These are phyloP conservation scores for Mycalesis mineus DNA, from an alignment of 2,888 invertebrate genomes.

Conservation along the genomic window DNA sequence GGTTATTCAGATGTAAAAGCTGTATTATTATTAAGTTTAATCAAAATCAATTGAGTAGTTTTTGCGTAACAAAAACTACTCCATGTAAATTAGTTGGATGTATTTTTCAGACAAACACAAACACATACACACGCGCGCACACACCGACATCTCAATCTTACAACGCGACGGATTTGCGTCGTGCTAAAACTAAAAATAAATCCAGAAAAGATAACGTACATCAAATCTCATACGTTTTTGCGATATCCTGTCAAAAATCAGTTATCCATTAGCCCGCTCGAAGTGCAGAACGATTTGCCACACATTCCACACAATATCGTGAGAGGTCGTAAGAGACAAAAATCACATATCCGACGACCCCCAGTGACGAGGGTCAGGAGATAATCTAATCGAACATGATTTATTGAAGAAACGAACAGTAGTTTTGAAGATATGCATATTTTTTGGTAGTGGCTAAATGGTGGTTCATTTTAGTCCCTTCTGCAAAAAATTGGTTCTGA, in stretches of 20 bases:
- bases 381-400: conserved; percentile 44
- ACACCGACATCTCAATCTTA: too few species aligned
- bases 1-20: too few species aligned
- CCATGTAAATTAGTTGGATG: too few species aligned
- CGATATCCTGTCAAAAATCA: not conserved
- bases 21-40: too few species aligned
- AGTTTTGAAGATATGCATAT: not conserved
- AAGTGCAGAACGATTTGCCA: conserved; percentile 29
- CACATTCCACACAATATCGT: conserved; percentile 27
- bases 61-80: too few species aligned
- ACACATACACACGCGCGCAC: too few species aligned
- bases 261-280: not conserved
- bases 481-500: too few species aligned
- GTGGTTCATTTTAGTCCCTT: not conserved
- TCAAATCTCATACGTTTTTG: not conserved
- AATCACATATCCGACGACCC: conserved; percentile 31
- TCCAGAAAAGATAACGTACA: not conserved
- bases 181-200: too few species aligned
- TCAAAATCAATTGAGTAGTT: too few species aligned
- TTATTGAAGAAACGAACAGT: conserved; percentile 31
- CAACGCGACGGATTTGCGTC: too few species aligned
- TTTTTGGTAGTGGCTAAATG: not conserved
- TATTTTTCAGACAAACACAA: too few species aligned
- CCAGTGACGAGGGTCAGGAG: conserved; percentile 40
- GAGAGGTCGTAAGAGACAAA: conserved; percentile 29